Percentiles rank a stretch among this genome's conserved stretches.
Evolutionary conservation across 2,888 invertebrate species (phyloP).

Genomic region (Limenitis arthemis): DNA sequence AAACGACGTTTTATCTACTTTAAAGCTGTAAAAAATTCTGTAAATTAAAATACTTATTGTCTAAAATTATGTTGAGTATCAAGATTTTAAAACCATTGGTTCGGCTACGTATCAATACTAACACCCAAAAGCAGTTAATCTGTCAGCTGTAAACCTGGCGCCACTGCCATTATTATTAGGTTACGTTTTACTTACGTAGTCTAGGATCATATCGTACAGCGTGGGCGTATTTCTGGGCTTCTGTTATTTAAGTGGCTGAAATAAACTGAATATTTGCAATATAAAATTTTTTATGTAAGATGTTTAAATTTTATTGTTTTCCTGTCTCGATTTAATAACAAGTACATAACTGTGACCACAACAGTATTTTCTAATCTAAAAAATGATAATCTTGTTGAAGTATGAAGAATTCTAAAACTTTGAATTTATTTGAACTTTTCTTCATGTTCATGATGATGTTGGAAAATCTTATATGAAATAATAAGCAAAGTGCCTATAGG

Average conservation of each 20-base stretch:
- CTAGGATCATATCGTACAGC: constrained; percentile 24
- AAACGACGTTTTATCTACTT: no score
- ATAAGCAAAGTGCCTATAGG: constrained; percentile 17
- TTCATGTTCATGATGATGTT: constrained; percentile 2
- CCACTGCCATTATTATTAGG: constrained; percentile 50
- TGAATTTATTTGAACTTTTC: no score
- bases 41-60: no score
- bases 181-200: constrained; percentile 31
- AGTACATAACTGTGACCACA: no score
- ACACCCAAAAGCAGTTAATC: constrained; percentile 28
- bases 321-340: no score
- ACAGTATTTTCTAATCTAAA: no score
- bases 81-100: no score
- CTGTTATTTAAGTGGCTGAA: constrained; percentile 18
- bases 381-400: no score
- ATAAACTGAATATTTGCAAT: constrained; percentile 11
- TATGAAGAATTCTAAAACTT: no score
- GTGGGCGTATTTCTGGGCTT: constrained; percentile 26
- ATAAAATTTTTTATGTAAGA: neutral
- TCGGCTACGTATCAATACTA: no score
- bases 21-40: no score
- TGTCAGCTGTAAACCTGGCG: constrained; percentile 49
- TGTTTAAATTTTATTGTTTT: neutral
- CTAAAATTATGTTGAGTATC: no score
- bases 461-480: constrained; percentile 20